phyloP scores from a whole-genome alignment of 2,113 vertebrate species.

The Blennius ocellaris region DNA sequence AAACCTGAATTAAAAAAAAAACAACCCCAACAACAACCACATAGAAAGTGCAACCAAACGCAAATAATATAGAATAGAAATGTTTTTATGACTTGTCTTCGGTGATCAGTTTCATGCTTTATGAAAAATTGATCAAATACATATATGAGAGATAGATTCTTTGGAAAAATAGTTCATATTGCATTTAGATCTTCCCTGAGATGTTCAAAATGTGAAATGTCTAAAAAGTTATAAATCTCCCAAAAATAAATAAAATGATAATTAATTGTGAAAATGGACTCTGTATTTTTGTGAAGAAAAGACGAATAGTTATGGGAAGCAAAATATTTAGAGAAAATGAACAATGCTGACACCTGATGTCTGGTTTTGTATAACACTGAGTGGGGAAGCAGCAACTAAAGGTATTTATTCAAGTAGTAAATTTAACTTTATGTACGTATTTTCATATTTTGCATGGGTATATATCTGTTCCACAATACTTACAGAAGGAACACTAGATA shows the following conservation, averaged over 20 bases:
- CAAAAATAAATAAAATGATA: neutral
- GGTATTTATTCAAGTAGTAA: no score
- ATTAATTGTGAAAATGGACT: neutral
- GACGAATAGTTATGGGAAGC: neutral
- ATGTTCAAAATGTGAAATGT: slow-evolving; percentile 1
- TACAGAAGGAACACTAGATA: no score
- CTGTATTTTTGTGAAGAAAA: no score
- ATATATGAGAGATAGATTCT: no score
- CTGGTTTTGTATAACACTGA: neutral
- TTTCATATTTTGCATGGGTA: no score
- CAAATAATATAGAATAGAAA: fast-evolving
- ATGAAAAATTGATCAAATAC: no score
- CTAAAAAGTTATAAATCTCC: neutral
- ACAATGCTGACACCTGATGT: slow-evolving; percentile 27
- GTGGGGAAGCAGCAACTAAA: no score
- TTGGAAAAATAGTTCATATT: no score
- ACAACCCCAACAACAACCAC: no score
- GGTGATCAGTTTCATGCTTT: no score
- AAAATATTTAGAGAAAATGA: neutral
- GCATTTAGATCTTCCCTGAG: neutral
- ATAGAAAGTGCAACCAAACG: neutral
- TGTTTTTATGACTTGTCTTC: neutral
- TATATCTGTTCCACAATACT: no score
- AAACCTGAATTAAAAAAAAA: neutral
- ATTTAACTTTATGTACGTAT: no score